phyloP scores from a whole-genome alignment of 2,113 vertebrate species.

The Pluvialis apricaria region DNA sequence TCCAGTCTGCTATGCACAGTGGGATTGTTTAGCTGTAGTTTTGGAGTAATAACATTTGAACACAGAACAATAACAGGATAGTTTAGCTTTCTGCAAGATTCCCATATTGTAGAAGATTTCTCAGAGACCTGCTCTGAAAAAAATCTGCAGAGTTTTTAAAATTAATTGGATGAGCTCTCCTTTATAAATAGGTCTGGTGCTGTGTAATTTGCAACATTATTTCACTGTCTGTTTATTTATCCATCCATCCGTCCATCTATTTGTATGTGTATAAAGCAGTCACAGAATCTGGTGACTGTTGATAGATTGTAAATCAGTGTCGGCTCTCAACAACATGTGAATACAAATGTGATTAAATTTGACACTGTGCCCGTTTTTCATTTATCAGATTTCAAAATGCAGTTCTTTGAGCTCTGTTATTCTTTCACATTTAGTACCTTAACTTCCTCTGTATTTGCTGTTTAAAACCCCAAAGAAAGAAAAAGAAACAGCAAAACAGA shows the following conservation, averaged over 20 bases:
- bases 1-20: background rate
- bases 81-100: background rate
- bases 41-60: background rate
- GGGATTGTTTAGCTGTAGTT: background rate
- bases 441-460: background rate
- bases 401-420: slow-evolving; percentile 20
- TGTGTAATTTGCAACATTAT: slow-evolving; percentile 55
- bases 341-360: slow-evolving; percentile 73
- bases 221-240: slow-evolving; percentile 64
- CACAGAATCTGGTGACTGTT: slow-evolving; percentile 66
- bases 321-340: slow-evolving; percentile 60
- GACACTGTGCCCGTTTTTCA: slow-evolving; percentile 53
- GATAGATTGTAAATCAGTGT: slow-evolving; percentile 70
- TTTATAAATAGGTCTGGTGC: slow-evolving; percentile 44
- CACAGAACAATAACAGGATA: background rate
- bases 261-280: slow-evolving; percentile 47
- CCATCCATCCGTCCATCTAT: background rate
- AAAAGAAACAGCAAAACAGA: too few species aligned
- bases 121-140: background rate
- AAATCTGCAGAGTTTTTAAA: slow-evolving; percentile 29
- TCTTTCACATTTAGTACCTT: slow-evolving; percentile 13
- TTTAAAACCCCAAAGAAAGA: background rate
- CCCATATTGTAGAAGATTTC: background rate
- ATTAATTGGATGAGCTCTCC: slow-evolving; percentile 28
- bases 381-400: slow-evolving; percentile 57